Base-by-base conservation (phyloP, 1,140 invertebrate genomes). In the Portunus trituberculatus region DNA sequence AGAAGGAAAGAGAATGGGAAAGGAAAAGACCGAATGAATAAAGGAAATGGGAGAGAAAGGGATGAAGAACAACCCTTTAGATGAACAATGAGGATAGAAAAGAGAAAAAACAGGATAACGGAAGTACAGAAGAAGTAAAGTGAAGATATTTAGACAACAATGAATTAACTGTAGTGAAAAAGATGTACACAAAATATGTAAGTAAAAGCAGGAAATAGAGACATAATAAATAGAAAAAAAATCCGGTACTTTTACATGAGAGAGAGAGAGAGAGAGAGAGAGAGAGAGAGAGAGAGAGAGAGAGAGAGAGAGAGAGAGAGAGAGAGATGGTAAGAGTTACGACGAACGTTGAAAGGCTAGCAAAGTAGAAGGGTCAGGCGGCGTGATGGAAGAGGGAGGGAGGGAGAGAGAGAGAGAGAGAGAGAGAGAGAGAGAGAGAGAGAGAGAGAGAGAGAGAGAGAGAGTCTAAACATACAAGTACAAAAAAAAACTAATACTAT, bases 261-360 rank as follows among this genome's bases (percentile, higher is more conserved):
- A 29, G 67, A 93, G 29, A 93, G 29, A 31, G 82, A 46, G 31
- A 45, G 39, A 86, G 67, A n/a, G n/a, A 52, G 84, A 82, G 39
- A 92, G 16, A 46, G 31, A 25, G 89, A 28, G 45, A 48, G 89
- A 91, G 45, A 91, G 89, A 48, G 89, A 91, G 89, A 48, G 91
- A 93, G 29, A 32, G 91, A 83, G 91, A 93, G 91, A 83, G 31
- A 83, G 32, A 46, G 31, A 39, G 91, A 83, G 91, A 76, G 67
- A 46, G 76, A 83, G 76, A 32, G 67, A 39, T 31, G 28, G 91
- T 20, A n/a, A 87, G 93, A 89, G 86, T 59, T 48, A 88, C 89
- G 87, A 82, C 20, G 29, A 46, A 94, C 28, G 16, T 59, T 67
- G 59, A 89, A 89, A 89, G 48, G 86, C 48, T 29, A 67, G 48